phyloP scores from a whole-genome alignment of 2,797 vertebrate genomes.

The Octomys mimax region DNA sequence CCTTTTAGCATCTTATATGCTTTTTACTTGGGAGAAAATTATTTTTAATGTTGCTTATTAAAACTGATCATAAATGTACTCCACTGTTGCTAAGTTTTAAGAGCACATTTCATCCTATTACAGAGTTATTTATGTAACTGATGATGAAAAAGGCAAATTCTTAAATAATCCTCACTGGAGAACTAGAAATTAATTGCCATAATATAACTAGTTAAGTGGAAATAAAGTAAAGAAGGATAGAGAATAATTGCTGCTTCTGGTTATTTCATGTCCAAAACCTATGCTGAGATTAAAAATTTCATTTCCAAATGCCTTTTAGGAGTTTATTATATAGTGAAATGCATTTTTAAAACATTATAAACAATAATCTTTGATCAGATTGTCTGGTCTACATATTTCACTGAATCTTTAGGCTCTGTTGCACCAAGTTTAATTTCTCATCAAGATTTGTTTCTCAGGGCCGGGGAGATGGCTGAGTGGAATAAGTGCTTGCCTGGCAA shows the following conservation, averaged over 20 bases:
- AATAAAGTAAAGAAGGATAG: constrained; percentile 58
- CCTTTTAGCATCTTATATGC: background rate
- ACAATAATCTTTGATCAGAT: background rate
- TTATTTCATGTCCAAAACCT: constrained; percentile 36
- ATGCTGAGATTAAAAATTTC: background rate
- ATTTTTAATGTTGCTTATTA: constrained; percentile 60
- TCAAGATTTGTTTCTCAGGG: background rate
- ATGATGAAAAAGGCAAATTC: constrained; percentile 35
- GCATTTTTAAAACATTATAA: background rate
- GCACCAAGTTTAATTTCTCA: background rate
- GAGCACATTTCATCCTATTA: constrained; percentile 62
- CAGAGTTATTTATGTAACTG: constrained; percentile 59
- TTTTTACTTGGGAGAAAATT: constrained; percentile 54
- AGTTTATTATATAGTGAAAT: background rate
- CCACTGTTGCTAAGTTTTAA: constrained; percentile 67
- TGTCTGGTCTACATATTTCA: background rate
- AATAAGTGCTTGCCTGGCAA: too few species aligned
- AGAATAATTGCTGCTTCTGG: background rate
- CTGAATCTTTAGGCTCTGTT: background rate
- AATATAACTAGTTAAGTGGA: constrained; percentile 36
- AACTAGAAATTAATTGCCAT: constrained; percentile 63
- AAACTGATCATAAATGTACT: constrained; percentile 44
- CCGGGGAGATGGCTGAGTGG: too few species aligned
- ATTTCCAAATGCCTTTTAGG: constrained; percentile 20
- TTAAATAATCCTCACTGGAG: constrained; percentile 53